Conservation (phyloP, 2,797 vertebrate species). For the Acanthurus tractus region DNA sequence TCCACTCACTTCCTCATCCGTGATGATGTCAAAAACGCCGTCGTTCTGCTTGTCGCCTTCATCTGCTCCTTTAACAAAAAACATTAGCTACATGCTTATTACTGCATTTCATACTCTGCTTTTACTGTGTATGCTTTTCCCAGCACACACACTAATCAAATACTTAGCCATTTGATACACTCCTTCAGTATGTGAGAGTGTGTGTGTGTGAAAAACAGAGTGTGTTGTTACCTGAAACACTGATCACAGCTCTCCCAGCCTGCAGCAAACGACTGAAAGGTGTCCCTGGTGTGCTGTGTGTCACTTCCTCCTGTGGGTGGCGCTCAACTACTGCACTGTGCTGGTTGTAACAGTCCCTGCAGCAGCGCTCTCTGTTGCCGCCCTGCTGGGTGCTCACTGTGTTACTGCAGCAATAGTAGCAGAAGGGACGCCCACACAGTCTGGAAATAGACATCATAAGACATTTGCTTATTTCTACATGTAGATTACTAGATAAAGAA, state of each 20-base stretch:
- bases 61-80: conserved; percentile 69
- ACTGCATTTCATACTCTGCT: not conserved
- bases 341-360: conserved; percentile 90
- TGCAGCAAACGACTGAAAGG: conserved; percentile 76
- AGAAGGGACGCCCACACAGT: conserved; percentile 93
- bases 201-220: not conserved
- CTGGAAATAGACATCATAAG: conserved; percentile 74
- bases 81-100: not conserved
- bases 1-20: conserved; percentile 93
- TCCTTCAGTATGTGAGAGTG: not conserved
- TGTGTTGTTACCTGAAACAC: conserved; percentile 80
- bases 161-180: not conserved
- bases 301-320: conserved; percentile 83
- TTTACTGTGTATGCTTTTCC: not conserved
- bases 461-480: conserved; percentile 6
- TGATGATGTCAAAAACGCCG: conserved; percentile 94
- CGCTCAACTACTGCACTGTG: conserved; percentile 83
- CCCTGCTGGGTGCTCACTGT: conserved; percentile 86
- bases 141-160: not conserved
- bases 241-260: conserved; percentile 77
- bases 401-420: conserved; percentile 95
- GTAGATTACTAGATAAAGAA: not conserved
- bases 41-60: conserved; percentile 86
- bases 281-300: conserved; percentile 73
- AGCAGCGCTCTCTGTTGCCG: conserved; percentile 92